Base-by-base conservation (phyloP, 1,140 invertebrate species). In the Ganaspis sp. region DNA sequence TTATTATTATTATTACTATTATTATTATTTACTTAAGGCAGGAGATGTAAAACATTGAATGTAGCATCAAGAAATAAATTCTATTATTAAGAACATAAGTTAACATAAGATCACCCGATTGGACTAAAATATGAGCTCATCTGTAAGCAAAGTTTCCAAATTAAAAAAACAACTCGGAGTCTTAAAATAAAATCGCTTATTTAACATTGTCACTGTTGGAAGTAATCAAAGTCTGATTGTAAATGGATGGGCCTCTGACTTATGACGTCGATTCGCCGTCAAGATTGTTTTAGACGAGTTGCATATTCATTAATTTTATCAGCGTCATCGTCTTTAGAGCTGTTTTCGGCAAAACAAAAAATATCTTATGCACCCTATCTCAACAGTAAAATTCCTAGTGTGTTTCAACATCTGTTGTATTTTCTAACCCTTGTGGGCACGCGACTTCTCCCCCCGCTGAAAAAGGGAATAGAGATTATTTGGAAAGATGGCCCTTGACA, bases 371-470 rank as follows among this genome's bases (percentile, higher is more conserved):
- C 15, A 64, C 58, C 58, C 58, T 29, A 64, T 29, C 23, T 15
- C 12, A 5, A 29, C 58, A 21, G 29, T 64, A 64, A 64, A 21
- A 29, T 29, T 29, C 11, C 21, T 15, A 3, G 58, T n/a, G 15
- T 29, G 29, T 64, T 64, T 64, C 58, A 11, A 71, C 76, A 78
- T 78, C 76, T 78, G 76, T 70, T 72, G n/a, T 64, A 6, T 74
- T 74, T 69, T 19, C 58, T n/a, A 29, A 64, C 58, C 58, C 76
- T 72, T 74, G 71, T 74, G 42, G 42, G 37, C 76, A 73, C 72
- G 76, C 76, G 76, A 73, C 76, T 26, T 53, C 42, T 8, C 53
- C 40, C 19, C 42, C 3, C 53, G 58, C 19, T 9, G 12, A 26
- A 8, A 11, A 26, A n/a, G 12, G 23, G 12, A 26, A 1, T 12